phyloP scores from a whole-genome alignment of 2,113 vertebrate species.

The Corydoras sp. region DNA sequence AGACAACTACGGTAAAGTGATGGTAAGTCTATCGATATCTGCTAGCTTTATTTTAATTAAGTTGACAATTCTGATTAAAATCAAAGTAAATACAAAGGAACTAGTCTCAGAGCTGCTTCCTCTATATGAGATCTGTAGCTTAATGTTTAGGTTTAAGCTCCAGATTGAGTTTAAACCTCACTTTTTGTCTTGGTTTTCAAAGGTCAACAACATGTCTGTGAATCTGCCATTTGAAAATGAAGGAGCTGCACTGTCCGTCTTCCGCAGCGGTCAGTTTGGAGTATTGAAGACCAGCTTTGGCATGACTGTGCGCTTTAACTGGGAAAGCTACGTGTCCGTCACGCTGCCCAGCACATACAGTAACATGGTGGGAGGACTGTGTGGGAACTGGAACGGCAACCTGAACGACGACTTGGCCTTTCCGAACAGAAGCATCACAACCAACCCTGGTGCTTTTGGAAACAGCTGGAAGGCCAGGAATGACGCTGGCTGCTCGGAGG shows the following conservation, averaged over 20 bases:
- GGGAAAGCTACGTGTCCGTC: constrained; percentile 55
- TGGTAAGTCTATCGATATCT: constrained; percentile 31
- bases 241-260: constrained; percentile 29
- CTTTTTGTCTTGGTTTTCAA: not conserved
- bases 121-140: too few relatives aligned
- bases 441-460: constrained; percentile 18
- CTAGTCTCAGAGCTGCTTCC: too few relatives aligned
- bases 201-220: constrained; percentile 42
- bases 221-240: constrained; percentile 37
- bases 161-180: too few relatives aligned
- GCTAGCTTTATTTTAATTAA: too few relatives aligned
- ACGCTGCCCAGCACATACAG: constrained; percentile 55
- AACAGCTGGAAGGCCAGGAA: constrained; percentile 48
- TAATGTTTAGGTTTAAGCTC: too few relatives aligned
- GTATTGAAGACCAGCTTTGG: constrained; percentile 53
- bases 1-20: constrained; percentile 34
- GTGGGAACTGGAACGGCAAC: constrained; percentile 56
- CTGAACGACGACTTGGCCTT: constrained; percentile 33
- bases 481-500: constrained; percentile 39
- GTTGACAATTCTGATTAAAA: too few relatives aligned
- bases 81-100: too few relatives aligned
- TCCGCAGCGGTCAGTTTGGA: constrained; percentile 44
- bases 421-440: constrained; percentile 22
- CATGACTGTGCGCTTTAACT: constrained; percentile 58
- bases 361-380: constrained; percentile 51